Base-by-base conservation (phyloP, 64 coral and sea anemone genomes). In the Dendronephthya gigantea region DNA sequence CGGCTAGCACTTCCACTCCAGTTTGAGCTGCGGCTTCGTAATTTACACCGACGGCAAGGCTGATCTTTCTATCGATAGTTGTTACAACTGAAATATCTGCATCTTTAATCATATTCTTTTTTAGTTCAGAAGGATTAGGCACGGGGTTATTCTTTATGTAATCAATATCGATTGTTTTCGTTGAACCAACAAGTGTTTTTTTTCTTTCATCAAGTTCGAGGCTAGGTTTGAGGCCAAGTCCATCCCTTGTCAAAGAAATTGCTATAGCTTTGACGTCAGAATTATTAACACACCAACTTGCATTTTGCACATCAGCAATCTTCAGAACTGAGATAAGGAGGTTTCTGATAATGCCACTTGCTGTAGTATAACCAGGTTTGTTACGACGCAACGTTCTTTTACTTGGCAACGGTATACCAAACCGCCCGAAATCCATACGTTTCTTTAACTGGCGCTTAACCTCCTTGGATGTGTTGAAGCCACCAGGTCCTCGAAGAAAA, bases 41-140 rank as follows among this genome's bases (percentile, higher is more conserved):
- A 36, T 90, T 72, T n/a, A 89, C 87, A 1, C 87, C 81, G 35
- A 83, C 81, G 15, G 79, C 74, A 89, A 90, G 83, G 68, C 88
- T 90, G 68, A 82, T 85, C 49, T 90, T 90, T 90, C 88, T 90
- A 37, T 90, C 83, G 9, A 51, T 37, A 58, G 88, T 85, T 14
- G 65, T 90, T 79, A 90, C 83, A 90, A 90, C 88, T 39, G 88
- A 90, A 55, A 90, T 90, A 68, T 90, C 88, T 58, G 83, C 65
- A 58, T 90, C 88, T 90, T 90, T 90, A 76, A 90, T 90, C 88
- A 90, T 90, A 90, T 82, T 90, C 48, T 85, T 84, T 37, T 90
- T 90, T 10, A 90, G 88, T 47, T 85, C 56, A 72, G 88, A 90
- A 17, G 88, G 88, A 81, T 82, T 27, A 50, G 83, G 83, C 28